Conservation (phyloP, 1,140 invertebrate species). For the Bombus pyrosoma region DNA sequence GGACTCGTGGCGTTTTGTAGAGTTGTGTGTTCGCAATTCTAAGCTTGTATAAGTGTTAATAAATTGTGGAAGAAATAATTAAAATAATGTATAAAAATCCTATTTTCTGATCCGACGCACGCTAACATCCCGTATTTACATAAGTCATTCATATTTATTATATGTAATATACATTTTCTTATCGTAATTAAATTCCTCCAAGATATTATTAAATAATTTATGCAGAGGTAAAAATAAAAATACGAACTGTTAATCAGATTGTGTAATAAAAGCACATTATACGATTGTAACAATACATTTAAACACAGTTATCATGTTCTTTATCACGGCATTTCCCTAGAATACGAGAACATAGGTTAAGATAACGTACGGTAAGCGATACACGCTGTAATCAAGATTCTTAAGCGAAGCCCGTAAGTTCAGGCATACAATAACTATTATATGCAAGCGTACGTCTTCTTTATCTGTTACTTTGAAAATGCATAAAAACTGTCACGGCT, state of each 20-base stretch:
- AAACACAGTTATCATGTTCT: constrained; percentile 26
- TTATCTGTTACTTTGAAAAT: not conserved
- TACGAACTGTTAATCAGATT: not conserved
- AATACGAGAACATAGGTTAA: constrained; percentile 11
- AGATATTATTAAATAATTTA: not conserved
- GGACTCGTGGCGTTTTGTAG: not conserved
- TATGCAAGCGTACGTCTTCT: not conserved
- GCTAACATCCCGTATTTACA: not conserved
- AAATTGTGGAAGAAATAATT: not conserved
- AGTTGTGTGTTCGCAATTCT: not conserved
- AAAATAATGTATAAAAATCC: not conserved
- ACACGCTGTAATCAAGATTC: constrained; percentile 16
- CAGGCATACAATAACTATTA: not conserved
- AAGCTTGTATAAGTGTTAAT: not conserved
- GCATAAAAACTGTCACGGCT: constrained; percentile 43
- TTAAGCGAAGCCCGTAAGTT: not conserved
- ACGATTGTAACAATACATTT: constrained; percentile 7
- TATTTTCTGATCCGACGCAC: not conserved
- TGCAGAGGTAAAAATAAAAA: not conserved
- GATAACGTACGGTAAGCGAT: not conserved
- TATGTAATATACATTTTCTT: not conserved
- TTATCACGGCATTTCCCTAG: constrained; percentile 25
- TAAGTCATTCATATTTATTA: not conserved
- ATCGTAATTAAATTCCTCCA: not conserved
- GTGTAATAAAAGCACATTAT: not conserved